A percentile compares a stretch with the other conserved stretches of the same genome.
Conservation (phyloP, 2,113 vertebrate species). For the Alces alces region DNA sequence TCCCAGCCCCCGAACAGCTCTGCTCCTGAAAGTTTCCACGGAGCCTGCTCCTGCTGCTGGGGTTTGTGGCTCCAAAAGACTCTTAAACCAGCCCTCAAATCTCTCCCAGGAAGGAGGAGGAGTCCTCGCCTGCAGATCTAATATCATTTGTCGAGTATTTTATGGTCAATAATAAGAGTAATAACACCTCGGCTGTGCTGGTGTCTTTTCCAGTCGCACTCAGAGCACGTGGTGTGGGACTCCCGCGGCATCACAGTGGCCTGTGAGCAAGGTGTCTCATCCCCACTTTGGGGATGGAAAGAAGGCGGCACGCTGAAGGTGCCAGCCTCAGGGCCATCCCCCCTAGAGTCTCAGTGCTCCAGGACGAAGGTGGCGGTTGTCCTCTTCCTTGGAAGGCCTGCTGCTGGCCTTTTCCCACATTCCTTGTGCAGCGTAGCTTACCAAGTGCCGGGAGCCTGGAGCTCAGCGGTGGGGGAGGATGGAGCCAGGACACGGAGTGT, state of each 20-base stretch:
- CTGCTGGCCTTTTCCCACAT: background rate
- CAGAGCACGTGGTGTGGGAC: rapidly evolving
- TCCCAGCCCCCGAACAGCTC: constrained; percentile 7
- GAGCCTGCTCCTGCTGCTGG: background rate
- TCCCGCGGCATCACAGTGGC: rapidly evolving
- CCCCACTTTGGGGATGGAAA: background rate
- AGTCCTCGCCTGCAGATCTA: background rate
- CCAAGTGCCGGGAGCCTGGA: background rate
- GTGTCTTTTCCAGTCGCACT: background rate
- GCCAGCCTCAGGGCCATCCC: rapidly evolving
- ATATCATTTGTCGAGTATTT: background rate
- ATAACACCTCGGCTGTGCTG: background rate
- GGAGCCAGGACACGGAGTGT: background rate
- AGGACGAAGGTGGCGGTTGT: background rate
- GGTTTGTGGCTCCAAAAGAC: background rate
- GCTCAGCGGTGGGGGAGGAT: background rate
- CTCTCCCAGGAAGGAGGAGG: constrained; percentile 7
- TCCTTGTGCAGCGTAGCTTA: background rate
- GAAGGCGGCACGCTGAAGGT: rapidly evolving
- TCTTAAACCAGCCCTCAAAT: constrained; percentile 1
- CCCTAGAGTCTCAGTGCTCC: background rate
- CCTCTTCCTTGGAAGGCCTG: background rate
- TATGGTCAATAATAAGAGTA: background rate
- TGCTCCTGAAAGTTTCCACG: background rate
- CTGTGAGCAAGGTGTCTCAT: rapidly evolving